Percentiles rank a stretch among this genome's conserved stretches.
Evolutionary conservation across 2,888 invertebrate genomes (phyloP).

Genomic region (Melanostoma mellinum): DNA sequence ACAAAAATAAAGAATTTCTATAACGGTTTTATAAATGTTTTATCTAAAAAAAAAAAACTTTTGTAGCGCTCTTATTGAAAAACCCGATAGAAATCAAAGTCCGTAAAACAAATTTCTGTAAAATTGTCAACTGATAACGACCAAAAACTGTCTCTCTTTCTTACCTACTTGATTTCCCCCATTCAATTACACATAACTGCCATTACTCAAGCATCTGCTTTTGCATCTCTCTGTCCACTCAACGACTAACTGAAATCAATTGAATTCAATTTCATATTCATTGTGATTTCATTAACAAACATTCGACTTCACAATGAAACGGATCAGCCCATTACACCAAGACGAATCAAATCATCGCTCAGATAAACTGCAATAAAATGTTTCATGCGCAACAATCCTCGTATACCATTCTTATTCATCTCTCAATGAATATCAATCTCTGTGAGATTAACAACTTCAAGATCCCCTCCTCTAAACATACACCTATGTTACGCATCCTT

Average conservation of each 20-base stretch:
- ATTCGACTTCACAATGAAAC: constrained; percentile 40
- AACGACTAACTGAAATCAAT: constrained; percentile 46
- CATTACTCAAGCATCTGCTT: constrained; percentile 51
- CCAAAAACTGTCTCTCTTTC: no score
- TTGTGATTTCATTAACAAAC: constrained; percentile 68
- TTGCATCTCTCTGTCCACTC: neutral
- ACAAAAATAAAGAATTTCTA: no score
- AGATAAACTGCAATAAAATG: constrained; percentile 34
- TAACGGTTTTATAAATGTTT: no score
- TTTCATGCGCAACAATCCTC: constrained; percentile 48
- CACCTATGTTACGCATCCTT: constrained; percentile 53
- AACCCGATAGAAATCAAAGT: no score
- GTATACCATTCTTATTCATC: neutral
- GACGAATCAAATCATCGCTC: constrained; percentile 65
- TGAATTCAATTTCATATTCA: constrained; percentile 70
- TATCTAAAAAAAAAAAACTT: no score
- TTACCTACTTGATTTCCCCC: no score
- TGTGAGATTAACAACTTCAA: constrained; percentile 22
- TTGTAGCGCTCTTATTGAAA: no score
- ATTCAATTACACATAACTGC: no score
- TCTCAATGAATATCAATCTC: constrained; percentile 60
- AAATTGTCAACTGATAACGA: no score
- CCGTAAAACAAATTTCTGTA: no score
- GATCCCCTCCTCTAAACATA: constrained; percentile 12
- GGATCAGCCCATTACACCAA: constrained; percentile 70